These are phyloP conservation scores for Spizella passerina DNA, from an alignment of 2,797 vertebrate genomes.

Conservation along the genomic window DNA sequence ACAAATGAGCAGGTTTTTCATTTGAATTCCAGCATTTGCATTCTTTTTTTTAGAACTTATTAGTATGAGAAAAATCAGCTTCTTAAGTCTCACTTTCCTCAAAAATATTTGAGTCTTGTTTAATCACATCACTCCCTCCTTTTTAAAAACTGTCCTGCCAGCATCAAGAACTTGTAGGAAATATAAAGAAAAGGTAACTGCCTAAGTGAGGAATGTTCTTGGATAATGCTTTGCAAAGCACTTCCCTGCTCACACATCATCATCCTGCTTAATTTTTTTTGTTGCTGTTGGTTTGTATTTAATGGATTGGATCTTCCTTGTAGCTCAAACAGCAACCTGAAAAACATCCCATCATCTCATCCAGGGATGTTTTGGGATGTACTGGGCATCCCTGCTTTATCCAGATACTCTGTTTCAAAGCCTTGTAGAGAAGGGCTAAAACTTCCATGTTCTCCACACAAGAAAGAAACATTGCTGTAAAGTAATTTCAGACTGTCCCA, in stretches of 20 bases:
- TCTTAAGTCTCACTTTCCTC: neutral
- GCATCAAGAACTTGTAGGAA: neutral
- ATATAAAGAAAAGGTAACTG: neutral
- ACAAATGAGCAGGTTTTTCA: neutral
- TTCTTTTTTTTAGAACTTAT: neutral
- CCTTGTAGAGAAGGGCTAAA: neutral
- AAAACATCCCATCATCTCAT: neutral
- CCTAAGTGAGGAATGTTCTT: neutral
- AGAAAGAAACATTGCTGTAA: neutral
- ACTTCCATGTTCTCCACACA: rapidly evolving
- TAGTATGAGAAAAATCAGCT: neutral
- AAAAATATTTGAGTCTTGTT: neutral
- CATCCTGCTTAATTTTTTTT: neutral
- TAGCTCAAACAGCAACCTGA: neutral
- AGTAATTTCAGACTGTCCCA: neutral
- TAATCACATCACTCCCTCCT: neutral
- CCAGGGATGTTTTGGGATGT: neutral
- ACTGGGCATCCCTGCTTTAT: neutral
- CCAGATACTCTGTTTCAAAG: neutral
- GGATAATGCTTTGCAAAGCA: neutral
- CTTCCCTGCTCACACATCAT: neutral
- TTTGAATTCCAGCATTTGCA: neutral
- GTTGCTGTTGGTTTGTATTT: neutral
- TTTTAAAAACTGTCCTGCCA: neutral
- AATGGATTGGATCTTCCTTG: neutral